Evolutionary conservation across 2,888 invertebrate genomes (phyloP).

Genomic region (Macrophya annulata): DNA sequence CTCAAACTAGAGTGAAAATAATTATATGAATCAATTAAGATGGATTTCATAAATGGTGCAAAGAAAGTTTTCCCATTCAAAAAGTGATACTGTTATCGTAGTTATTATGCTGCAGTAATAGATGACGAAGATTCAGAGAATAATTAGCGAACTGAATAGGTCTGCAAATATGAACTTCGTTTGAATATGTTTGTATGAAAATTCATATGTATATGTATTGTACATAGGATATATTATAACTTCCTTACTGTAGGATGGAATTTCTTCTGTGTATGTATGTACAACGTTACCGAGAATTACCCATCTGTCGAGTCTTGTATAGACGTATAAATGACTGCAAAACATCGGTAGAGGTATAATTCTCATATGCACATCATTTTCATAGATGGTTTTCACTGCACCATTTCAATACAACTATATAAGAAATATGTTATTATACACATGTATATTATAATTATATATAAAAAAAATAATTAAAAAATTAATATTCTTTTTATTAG

Average conservation of each 20-base stretch:
- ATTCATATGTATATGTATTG: background rate
- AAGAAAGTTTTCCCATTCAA: background rate
- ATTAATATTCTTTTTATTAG: background rate
- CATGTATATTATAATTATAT: background rate
- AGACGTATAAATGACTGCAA: conserved; percentile 37
- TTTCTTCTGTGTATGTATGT: conserved; percentile 6
- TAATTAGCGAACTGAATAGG: conserved; percentile 4
- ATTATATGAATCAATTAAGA: no score
- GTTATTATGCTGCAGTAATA: background rate
- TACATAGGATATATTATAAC: background rate
- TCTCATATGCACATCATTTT: conserved; percentile 8
- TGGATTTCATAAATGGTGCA: background rate
- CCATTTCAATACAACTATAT: background rate
- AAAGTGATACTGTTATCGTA: background rate
- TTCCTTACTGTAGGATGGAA: conserved; percentile 17
- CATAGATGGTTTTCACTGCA: background rate
- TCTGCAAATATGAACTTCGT: conserved; percentile 12
- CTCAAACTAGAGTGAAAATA: no score
- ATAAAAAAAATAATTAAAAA: background rate
- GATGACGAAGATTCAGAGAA: conserved; percentile 17
- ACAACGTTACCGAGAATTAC: conserved; percentile 10
- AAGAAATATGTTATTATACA: background rate
- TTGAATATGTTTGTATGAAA: background rate
- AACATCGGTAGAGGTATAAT: conserved; percentile 26
- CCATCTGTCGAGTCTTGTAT: conserved; percentile 24